Percentiles rank a stretch among this genome's conserved stretches.
phyloP scores from a whole-genome alignment of 2,113 vertebrate species.

The Emydocephalus ijimae region DNA sequence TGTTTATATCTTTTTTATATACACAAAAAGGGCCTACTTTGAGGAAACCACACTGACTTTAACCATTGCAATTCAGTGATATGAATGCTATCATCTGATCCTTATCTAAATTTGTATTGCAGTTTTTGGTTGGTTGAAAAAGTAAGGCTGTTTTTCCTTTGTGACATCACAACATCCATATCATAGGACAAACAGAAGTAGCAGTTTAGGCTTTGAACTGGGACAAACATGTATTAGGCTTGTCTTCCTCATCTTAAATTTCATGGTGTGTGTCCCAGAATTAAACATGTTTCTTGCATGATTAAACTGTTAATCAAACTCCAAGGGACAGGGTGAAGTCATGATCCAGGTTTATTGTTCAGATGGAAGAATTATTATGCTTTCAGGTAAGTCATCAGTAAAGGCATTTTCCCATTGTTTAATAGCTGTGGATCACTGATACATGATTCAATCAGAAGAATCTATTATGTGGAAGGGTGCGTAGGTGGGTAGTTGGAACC shows the following conservation, averaged over 20 bases:
- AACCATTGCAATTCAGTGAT: neutral
- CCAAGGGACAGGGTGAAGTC: conserved; percentile 36
- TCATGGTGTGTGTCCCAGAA: neutral
- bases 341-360: conserved; percentile 41
- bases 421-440: neutral
- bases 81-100: neutral
- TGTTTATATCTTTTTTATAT: neutral
- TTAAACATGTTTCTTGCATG: conserved; percentile 10
- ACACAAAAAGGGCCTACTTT: neutral
- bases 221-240: neutral
- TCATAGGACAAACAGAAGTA: neutral
- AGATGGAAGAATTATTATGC: conserved; percentile 26
- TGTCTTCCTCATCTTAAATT: conserved; percentile 10
- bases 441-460: neutral
- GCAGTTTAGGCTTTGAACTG: neutral
- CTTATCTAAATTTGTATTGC: rapidly evolving
- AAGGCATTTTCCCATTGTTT: neutral
- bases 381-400: conserved; percentile 52
- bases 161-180: conserved; percentile 21
- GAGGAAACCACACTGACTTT: neutral
- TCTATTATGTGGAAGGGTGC: neutral
- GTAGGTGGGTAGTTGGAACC: conserved; percentile 24
- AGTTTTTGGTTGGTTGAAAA: conserved; percentile 6
- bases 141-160: neutral
- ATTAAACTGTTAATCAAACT: conserved; percentile 24